phyloP scores from a whole-genome alignment of 1,140 invertebrate genomes.

The Zaprionus ornatus region DNA sequence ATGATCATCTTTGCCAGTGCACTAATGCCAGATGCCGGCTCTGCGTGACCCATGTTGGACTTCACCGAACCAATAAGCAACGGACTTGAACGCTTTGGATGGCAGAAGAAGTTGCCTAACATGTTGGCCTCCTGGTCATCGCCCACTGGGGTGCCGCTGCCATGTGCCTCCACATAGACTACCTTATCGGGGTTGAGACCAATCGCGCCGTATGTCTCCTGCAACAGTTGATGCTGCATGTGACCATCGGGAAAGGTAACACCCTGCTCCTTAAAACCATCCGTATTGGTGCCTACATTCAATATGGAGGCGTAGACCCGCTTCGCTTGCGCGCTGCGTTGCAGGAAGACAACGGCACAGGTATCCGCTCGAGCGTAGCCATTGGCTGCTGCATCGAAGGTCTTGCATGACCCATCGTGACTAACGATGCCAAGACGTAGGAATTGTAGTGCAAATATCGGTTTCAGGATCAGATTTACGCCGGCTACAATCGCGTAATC shows the following conservation, averaged over 20 bases:
- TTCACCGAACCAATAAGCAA: constrained; percentile 97
- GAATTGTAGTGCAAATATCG: constrained; percentile 95
- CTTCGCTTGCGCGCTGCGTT: constrained; percentile 89
- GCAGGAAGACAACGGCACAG: constrained; percentile 91
- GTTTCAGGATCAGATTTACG: constrained; percentile 92
- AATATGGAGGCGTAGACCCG: constrained; percentile 94
- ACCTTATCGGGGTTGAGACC: constrained; percentile 92
- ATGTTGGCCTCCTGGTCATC: constrained; percentile 98
- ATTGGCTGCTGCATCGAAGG: constrained; percentile 95
- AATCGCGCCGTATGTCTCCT: constrained; percentile 92
- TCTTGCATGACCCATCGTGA: constrained; percentile 94
- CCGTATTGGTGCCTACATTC: constrained; percentile 94
- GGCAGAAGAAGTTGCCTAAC: constrained; percentile 95
- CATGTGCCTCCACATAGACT: constrained; percentile 96
- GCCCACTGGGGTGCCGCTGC: constrained; percentile 98
- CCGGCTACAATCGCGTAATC: constrained; percentile 97
- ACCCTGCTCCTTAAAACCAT: constrained; percentile 94
- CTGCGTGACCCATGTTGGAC: constrained; percentile 98
- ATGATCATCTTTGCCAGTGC: constrained; percentile 95
- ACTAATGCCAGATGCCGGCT: constrained; percentile 96
- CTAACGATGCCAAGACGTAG: constrained; percentile 95
- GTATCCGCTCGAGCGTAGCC: constrained; percentile 97
- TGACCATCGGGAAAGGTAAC: constrained; percentile 96
- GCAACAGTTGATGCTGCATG: constrained; percentile 93
- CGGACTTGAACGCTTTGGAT: constrained; percentile 88